A percentile compares a stretch with the other conserved stretches of the same genome.
These are phyloP conservation scores for Drosophila tsacasi DNA, from an alignment of 1,140 invertebrate species.

Conservation along the genomic window DNA sequence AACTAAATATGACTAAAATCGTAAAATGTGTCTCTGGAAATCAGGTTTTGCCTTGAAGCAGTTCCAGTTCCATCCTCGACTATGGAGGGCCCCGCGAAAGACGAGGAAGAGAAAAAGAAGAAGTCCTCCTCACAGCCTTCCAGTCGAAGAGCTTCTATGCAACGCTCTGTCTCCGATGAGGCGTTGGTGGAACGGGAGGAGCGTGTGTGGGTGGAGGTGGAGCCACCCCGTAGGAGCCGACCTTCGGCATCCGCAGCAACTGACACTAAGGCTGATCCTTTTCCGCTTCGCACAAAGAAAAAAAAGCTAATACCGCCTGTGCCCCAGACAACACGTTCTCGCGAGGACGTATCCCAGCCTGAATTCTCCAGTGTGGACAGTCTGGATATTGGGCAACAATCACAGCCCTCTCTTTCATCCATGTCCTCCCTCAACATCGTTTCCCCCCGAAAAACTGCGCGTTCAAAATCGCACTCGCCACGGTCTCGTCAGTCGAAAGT, in stretches of 20 bases:
- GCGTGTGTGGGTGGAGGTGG: neutral
- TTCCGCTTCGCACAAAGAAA: conserved; percentile 1
- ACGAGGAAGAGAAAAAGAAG: neutral
- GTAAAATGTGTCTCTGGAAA: conserved; percentile 58
- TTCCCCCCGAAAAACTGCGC: rapidly evolving
- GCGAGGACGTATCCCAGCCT: conserved; percentile 5
- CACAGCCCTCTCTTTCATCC: neutral
- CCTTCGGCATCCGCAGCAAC: neutral
- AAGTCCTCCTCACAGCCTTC: neutral
- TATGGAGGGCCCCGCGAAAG: conserved; percentile 40
- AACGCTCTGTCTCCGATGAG: neutral
- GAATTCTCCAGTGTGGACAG: conserved; percentile 12
- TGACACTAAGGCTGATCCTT: conserved; percentile 6
- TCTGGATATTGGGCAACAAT: neutral
- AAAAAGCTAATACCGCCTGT: neutral
- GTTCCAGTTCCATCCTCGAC: conserved; percentile 37
- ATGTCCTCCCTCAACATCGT: no score
- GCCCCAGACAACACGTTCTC: neutral
- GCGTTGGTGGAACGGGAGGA: conserved; percentile 1
- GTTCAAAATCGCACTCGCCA: neutral
- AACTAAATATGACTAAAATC: conserved; percentile 59
- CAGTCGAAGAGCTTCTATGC: neutral
- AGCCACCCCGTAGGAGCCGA: neutral
- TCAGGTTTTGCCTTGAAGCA: conserved; percentile 10
- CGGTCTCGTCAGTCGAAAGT: neutral